A percentile compares a stretch with the other conserved stretches of the same genome.
Conservation (phyloP, 2,797 vertebrate species). For the Gallinago solitaria region DNA sequence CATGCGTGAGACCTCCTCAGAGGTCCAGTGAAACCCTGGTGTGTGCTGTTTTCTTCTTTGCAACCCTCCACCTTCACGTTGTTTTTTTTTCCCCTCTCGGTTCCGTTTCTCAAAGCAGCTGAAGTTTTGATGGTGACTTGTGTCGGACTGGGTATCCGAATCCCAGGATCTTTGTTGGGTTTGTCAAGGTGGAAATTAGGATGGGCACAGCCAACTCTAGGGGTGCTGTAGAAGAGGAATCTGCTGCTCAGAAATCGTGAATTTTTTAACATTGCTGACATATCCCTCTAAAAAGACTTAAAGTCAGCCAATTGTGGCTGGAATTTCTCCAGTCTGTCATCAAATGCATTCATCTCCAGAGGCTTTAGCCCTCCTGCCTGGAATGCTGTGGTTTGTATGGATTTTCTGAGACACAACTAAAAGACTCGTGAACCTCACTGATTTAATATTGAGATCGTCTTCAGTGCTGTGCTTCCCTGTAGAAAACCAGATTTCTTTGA, state of each 20-base stretch:
- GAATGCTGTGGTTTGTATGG: background rate
- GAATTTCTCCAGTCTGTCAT: background rate
- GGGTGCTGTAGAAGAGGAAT: background rate
- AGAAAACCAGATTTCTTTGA: background rate
- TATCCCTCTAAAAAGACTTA: background rate
- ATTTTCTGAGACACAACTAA: background rate
- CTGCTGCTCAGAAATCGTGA: background rate
- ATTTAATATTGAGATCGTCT: background rate
- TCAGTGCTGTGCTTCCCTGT: background rate
- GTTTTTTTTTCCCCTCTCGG: background rate
- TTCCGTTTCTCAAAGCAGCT: conserved; percentile 47
- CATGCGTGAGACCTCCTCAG: background rate
- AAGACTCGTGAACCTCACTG: background rate
- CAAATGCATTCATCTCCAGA: background rate
- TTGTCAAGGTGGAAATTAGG: conserved; percentile 31
- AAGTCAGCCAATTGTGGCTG: background rate
- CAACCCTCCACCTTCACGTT: background rate
- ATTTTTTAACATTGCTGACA: background rate
- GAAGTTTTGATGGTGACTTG: background rate
- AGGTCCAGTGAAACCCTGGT: background rate
- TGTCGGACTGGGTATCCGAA: background rate
- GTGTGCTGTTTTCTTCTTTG: background rate
- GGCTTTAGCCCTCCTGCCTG: background rate
- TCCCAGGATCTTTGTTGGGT: background rate
- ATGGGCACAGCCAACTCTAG: background rate